phyloP scores from a whole-genome alignment of 2,113 vertebrate species.

The Hirundichthys speculiger region DNA sequence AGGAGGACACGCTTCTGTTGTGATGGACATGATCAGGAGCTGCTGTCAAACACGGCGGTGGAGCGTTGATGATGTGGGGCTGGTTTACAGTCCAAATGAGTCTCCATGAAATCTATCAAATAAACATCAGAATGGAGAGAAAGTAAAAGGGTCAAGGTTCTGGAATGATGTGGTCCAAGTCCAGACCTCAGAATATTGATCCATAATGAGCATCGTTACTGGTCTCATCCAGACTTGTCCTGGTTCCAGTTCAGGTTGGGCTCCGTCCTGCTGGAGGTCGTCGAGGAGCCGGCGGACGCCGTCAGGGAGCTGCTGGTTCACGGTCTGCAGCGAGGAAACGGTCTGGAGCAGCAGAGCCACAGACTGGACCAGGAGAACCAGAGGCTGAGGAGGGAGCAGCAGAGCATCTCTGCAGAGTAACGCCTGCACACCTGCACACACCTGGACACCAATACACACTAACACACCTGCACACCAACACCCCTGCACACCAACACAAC shows the following conservation, averaged over 20 bases:
- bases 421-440: slow-evolving; percentile 39
- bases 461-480: not conserved
- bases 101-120: too few species aligned
- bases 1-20: too few species aligned
- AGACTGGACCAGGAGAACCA: slow-evolving; percentile 87
- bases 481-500: too few species aligned
- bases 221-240: not conserved
- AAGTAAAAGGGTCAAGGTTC: too few species aligned
- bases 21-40: too few species aligned
- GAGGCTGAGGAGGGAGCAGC: slow-evolving; percentile 81
- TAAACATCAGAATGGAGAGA: too few species aligned
- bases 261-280: slow-evolving; percentile 78
- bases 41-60: too few species aligned
- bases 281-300: slow-evolving; percentile 75
- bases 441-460: not conserved
- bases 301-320: slow-evolving; percentile 84
- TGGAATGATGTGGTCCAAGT: too few species aligned
- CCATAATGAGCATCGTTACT: too few species aligned
- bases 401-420: slow-evolving; percentile 83
- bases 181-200: too few species aligned
- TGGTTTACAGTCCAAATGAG: too few species aligned
- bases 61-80: too few species aligned
- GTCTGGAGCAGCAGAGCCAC: slow-evolving; percentile 78
- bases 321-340: slow-evolving; percentile 79
- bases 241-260: slow-evolving; percentile 87